Evolutionary conservation across 2,888 invertebrate species (phyloP).

Genomic region (Chalcosyrphus nemorum): DNA sequence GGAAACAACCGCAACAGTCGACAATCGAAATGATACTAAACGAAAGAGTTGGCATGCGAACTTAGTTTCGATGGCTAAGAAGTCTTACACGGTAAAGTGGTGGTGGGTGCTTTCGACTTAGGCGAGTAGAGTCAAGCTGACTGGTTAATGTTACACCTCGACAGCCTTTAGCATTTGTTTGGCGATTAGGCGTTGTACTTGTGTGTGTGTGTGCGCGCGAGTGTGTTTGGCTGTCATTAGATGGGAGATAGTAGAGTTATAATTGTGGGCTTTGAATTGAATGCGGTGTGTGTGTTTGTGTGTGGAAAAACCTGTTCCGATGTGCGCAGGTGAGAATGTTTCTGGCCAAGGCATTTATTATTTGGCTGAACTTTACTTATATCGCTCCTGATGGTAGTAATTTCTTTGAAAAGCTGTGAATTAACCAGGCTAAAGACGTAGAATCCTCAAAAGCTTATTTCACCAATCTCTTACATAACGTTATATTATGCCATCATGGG

Average conservation of each 20-base stretch:
- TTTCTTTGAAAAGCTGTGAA: too few relatives aligned
- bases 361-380: conserved; percentile 10
- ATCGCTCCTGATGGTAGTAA: background rate
- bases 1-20: conserved; percentile 74
- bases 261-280: conserved; percentile 29
- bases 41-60: conserved; percentile 76
- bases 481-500: too few relatives aligned
- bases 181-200: background rate
- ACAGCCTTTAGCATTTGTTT: conserved; percentile 51
- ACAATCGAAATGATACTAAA: conserved; percentile 76
- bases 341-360: background rate
- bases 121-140: conserved; percentile 56
- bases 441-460: too few relatives aligned
- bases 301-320: conserved; percentile 40
- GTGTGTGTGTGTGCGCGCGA: conserved; percentile 15
- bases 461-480: too few relatives aligned
- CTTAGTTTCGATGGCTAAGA: conserved; percentile 50
- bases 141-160: conserved; percentile 64
- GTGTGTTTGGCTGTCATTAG: conserved; percentile 40
- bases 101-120: conserved; percentile 56
- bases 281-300: background rate
- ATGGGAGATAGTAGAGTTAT: conserved; percentile 35
- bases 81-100: conserved; percentile 10
- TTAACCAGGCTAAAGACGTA: too few relatives aligned
- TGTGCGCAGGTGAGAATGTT: conserved; percentile 49